These are phyloP conservation scores for Xyrichtys novacula DNA, from an alignment of 2,797 vertebrate genomes.

Conservation along the genomic window DNA sequence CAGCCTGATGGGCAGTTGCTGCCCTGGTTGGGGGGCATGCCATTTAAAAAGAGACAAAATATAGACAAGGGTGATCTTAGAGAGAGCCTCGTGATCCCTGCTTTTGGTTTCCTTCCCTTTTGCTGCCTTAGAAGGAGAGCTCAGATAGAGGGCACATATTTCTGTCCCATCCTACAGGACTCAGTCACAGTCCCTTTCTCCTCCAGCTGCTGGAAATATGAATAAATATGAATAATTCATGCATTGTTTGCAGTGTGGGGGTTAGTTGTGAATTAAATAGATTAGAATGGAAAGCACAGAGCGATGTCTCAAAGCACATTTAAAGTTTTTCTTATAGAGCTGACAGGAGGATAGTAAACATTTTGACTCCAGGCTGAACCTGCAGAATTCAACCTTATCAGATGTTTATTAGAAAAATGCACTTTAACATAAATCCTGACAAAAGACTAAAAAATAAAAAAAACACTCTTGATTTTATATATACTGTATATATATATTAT, in stretches of 20 bases:
- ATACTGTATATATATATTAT: too few species aligned
- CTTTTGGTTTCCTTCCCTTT: slow-evolving; percentile 47
- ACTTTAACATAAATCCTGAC: background rate
- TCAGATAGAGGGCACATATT: slow-evolving; percentile 36
- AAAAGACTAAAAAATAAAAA: too few species aligned
- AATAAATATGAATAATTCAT: slow-evolving; percentile 63
- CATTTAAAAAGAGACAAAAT: slow-evolving; percentile 63
- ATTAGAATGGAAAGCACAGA: slow-evolving; percentile 39
- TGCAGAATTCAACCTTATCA: slow-evolving; percentile 9
- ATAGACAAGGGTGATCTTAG: slow-evolving; percentile 58
- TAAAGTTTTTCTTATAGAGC: slow-evolving; percentile 42
- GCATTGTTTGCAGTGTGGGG: slow-evolving; percentile 52
- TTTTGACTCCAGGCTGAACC: slow-evolving; percentile 18
- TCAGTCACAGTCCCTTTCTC: slow-evolving; percentile 36
- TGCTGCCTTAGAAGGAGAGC: slow-evolving; percentile 59
- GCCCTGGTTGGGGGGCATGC: slow-evolving; percentile 41
- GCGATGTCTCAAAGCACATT: slow-evolving; percentile 24
- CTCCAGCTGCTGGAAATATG: slow-evolving; percentile 33
- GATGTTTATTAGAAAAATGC: background rate
- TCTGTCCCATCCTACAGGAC: slow-evolving; percentile 20
- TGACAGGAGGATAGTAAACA: slow-evolving; percentile 42
- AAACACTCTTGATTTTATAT: too few species aligned
- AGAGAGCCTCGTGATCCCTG: slow-evolving; percentile 58
- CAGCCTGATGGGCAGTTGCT: slow-evolving; percentile 55
- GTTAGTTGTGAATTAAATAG: slow-evolving; percentile 50